phyloP scores from a whole-genome alignment of 2,113 vertebrate genomes.

The Probosciger aterrimus region DNA sequence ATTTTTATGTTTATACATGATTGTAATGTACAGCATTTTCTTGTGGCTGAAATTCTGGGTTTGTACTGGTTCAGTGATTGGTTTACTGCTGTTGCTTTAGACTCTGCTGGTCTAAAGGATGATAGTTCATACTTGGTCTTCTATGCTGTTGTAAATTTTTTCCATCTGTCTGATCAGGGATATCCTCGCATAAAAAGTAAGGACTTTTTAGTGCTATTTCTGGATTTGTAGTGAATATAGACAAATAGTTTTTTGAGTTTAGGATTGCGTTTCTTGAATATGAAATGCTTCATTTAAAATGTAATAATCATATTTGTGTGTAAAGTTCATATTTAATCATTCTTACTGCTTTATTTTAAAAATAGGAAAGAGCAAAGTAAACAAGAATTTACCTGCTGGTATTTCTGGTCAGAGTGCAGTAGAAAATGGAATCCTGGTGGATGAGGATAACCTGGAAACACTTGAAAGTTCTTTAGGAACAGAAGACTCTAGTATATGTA shows the following conservation, averaged over 20 bases:
- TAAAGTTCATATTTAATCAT: not conserved
- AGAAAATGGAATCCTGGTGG: slow-evolving; percentile 66
- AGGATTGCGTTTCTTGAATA: not conserved
- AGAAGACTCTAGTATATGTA: slow-evolving; percentile 75
- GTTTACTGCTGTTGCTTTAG: not conserved
- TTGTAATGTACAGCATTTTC: not conserved
- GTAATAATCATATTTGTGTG: not conserved
- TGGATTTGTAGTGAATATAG: not conserved
- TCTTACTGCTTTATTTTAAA: slow-evolving; percentile 17
- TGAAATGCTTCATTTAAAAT: not conserved
- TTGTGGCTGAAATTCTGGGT: not conserved
- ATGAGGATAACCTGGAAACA: slow-evolving; percentile 69
- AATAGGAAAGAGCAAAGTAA: slow-evolving; percentile 83
- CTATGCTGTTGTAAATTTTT: not conserved
- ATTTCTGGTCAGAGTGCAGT: slow-evolving; percentile 69
- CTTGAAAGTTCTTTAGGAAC: slow-evolving; percentile 73
- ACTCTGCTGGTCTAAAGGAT: not conserved
- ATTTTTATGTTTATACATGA: not conserved
- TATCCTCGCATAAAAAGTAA: not conserved
- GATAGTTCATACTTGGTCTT: not conserved
- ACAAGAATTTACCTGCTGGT: slow-evolving; percentile 74
- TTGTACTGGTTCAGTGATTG: not conserved
- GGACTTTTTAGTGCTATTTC: not conserved
- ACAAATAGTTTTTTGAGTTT: not conserved
- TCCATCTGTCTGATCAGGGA: not conserved